A percentile compares a stretch with the other conserved stretches of the same genome.
phyloP scores from a whole-genome alignment of 2,797 vertebrate species.

The Chelmon rostratus region DNA sequence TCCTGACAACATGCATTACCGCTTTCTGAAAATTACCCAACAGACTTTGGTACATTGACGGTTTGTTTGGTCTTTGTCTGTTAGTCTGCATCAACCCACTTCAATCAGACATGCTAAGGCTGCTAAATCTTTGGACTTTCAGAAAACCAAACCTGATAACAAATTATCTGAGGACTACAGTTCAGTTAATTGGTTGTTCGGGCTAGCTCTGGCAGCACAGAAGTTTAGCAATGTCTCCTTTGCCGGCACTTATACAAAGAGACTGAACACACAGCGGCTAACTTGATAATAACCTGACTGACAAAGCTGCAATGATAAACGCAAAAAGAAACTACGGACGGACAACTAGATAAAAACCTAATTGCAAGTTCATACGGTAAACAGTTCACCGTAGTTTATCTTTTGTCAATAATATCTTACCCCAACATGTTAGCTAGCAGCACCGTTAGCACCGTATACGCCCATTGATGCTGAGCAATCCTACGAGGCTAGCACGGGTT shows the following conservation, averaged over 20 bases:
- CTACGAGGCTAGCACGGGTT: constrained; percentile 61
- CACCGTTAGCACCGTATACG: constrained; percentile 54
- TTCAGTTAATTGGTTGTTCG: no score
- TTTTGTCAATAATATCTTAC: not conserved
- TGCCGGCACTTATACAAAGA: constrained; percentile 33
- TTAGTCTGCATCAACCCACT: not conserved
- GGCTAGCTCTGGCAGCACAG: not conserved
- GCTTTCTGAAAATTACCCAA: not conserved
- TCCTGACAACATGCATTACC: not conserved
- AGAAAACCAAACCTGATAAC: not conserved
- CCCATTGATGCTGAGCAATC: constrained; percentile 61
- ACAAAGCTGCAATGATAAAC: rapidly evolving
- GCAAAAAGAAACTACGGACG: not conserved
- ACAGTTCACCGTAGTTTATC: rapidly evolving
- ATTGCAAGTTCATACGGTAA: rapidly evolving
- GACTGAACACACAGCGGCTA: not conserved
- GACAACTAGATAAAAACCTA: not conserved
- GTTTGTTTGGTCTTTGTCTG: not conserved
- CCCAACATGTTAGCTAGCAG: constrained; percentile 29
- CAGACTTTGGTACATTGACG: not conserved
- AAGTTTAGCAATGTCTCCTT: not conserved
- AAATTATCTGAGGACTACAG: not conserved
- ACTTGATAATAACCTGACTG: not conserved
- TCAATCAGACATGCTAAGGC: not conserved
- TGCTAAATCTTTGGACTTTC: not conserved